Base-by-base conservation (phyloP, 2,888 invertebrate species). In the Cepaea hortensis region DNA sequence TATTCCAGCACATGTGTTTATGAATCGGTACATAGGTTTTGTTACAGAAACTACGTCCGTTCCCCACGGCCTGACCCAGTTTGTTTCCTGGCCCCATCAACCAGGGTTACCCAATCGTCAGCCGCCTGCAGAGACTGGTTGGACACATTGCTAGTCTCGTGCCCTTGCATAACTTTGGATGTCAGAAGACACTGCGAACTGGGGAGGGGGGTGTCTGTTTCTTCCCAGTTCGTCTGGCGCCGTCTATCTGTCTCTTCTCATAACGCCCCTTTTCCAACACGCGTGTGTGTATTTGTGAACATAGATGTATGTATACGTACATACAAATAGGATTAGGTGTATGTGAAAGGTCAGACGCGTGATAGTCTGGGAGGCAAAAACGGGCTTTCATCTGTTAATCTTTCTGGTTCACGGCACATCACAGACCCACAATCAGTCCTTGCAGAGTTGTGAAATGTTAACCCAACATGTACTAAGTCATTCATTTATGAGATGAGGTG, bases 91-190 rank as follows among this genome's bases (percentile, higher is more conserved):
- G 23, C n/a, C 55, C 79, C 55, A n/a, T 83, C 50, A 62, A 68
- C 35, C 23, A 18, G 46, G 18, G 62, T 72, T 68, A 46, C 70
- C 79, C 79, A 65, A 76, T 65, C 79, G 50, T 50, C 75, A 55
- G 61, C 72, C 75, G 79, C 79, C 79, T 62, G 79, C 79, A 61
- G 62, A 79, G 61, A 62, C 79, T 79, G 61, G 75, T 46, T 23
- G 75, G 75, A 20, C 76, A 11, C 76, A 72, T 35, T 76, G 48
- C 76, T 76, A 50, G 76, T 76, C 46, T 76, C 76, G 23, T 61
- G 23, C 79, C 79, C 50, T 76, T 61, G 79, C 61, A 79, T 79
- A 79, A 79, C 79, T 79, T 79, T 79, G 79, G 79, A 79, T 79
- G 62, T 79, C 81, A 81, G 68, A 55, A 81, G 55, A 61, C 46